These are phyloP conservation scores for Otis tarda DNA, from an alignment of 2,113 vertebrate species.

Conservation along the genomic window DNA sequence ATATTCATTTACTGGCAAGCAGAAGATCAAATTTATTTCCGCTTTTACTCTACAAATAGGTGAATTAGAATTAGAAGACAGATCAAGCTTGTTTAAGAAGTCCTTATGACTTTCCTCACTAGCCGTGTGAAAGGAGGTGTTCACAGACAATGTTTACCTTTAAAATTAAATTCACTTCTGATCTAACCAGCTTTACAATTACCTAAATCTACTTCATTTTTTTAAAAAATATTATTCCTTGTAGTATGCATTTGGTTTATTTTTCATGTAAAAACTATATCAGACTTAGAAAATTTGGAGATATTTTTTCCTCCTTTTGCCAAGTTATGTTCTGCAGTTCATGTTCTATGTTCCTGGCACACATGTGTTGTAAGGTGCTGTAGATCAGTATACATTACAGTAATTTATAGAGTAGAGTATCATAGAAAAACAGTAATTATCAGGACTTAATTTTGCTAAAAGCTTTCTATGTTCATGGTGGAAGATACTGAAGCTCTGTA, in stretches of 20 bases:
- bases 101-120: neutral
- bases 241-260: neutral
- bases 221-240: neutral
- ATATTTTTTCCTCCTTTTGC: neutral
- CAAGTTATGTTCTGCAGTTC: neutral
- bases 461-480: neutral
- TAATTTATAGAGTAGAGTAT: neutral
- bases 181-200: neutral
- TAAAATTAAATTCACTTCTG: neutral
- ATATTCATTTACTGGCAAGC: neutral
- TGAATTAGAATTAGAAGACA: neutral
- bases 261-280: neutral
- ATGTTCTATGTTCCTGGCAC: neutral
- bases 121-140: accelerated
- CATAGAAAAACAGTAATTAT: neutral
- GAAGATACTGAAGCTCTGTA: neutral
- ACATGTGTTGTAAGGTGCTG: neutral
- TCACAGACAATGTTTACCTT: neutral
- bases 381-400: neutral
- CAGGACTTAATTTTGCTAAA: neutral
- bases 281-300: neutral
- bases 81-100: neutral
- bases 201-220: neutral
- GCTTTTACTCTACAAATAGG: neutral
- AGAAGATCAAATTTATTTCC: neutral